Evolutionary conservation across 1,140 invertebrate species (phyloP), one percentile per base, ranked within the genome.

Genomic region (Brachionus plicatilis): DNA sequence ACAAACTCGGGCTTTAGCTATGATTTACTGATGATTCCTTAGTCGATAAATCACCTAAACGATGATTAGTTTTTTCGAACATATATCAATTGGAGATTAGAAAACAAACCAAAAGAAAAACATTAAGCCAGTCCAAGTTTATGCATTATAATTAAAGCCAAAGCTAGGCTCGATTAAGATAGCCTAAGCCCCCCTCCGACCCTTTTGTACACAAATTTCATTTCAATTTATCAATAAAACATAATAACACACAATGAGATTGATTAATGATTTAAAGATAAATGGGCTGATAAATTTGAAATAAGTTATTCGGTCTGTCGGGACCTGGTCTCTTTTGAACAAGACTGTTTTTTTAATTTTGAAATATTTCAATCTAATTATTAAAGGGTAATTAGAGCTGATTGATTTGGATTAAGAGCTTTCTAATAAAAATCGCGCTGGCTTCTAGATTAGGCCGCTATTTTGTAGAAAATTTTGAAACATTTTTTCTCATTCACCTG

Each of bases 221-320:
- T 72, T 72, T 72, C 33, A 43, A 72, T 37, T 43, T 45, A 43
- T 72, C 68, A 72, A 72, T 17, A 72, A 72, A 41, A 72, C 12
- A 68, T 33, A 68, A 68, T 68, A 68, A 29, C 66, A 68, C 66
- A 68, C 66, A 68, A 68, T 43, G 12, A 72, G 68, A 72, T 72
- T 72, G 68, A 72, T 72, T 72, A 72, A 72, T 72, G 68, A 72
- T 72, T 72, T 72, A 72, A 72, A 72, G 68, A 72, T 72, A 72
- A 72, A 72, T 72, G 20, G 41, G 68, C 68, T 72, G 68, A 41
- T 72, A 72, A 41, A 72, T 72, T 72, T 43, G 41, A 72, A 72
- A 72, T 72, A 72, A 72, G 66, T 68, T 68, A 68, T n/a, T 37
- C 1, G 66, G 66, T 41, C 66, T 68, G 11, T n/a, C n/a, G 29